Evolutionary conservation across 2,888 invertebrate genomes (phyloP), one percentile per base, ranked within the genome.

Genomic region (Thecophora atra): DNA sequence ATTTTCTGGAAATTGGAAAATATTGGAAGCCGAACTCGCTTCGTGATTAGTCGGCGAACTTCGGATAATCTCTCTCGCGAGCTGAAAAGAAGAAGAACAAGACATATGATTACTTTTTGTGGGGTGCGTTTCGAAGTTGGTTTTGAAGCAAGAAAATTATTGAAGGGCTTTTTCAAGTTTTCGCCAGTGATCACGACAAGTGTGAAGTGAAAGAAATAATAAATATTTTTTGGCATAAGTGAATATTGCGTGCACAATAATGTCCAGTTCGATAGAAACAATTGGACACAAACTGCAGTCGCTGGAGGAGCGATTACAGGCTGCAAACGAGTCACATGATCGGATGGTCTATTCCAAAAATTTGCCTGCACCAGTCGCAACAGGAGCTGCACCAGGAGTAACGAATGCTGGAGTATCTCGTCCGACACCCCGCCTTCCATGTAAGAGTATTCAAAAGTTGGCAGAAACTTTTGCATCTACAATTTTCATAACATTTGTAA

Each of bases 251-350:
- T 74, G 72, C 72, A 68, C 68, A 68, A 73, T 54, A 75, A 73
- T 73, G 69, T 69, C 56, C 74, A 70, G 70, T 70, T 70, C 74
- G 51, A 75, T 82, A 64, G 92, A 92, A 87, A 93, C 92, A 75
- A 85, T 85, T 78, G 82, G 81, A 73, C 83, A 79, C 83, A 94
- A 92, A 89, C 90, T 96, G 84, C 91, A 93, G 88, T 92, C 91
- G 84, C 89, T 96, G 87, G 91, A 96, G 87, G 93, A 93, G 85
- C 90, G 93, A 82, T 89, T 96, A 80, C 91, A 91, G 75, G 83
- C 82, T 28, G 88, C 88, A 82, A 87, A 87, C 81, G 83, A 84
- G 79, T 85, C 84, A 79, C 81, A 79, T 75, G 77, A 79, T 75
- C 83, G 82, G 80, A 84, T 81, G 81, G 88, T 82, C 86, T 89